phyloP scores from a whole-genome alignment of 2,797 vertebrate genomes.

The Macropus fuliginosus region DNA sequence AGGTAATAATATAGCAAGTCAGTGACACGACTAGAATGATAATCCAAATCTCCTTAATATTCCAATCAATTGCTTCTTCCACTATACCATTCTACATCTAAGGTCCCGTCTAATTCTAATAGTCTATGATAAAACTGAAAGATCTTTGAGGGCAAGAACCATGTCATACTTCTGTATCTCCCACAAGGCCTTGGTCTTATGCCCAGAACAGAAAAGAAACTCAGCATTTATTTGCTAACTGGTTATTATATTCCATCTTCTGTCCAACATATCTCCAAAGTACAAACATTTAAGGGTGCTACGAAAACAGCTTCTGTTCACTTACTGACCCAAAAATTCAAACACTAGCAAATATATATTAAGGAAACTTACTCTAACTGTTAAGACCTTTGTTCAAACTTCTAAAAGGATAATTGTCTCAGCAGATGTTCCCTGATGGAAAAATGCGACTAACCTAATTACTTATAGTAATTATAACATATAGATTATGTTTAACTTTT shows the following conservation, averaged over 20 bases:
- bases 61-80: background rate
- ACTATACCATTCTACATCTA: background rate
- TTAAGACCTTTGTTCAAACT: slow-evolving; percentile 28
- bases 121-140: background rate
- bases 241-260: background rate
- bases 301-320: slow-evolving; percentile 55
- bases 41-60: background rate
- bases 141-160: background rate
- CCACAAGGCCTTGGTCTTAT: background rate
- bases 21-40: background rate
- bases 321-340: slow-evolving; percentile 43
- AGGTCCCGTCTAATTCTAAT: background rate
- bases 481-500: slow-evolving; percentile 55
- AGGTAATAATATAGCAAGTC: background rate
- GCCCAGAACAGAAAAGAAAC: background rate
- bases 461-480: background rate
- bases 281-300: background rate
- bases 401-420: slow-evolving; percentile 49
- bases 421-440: slow-evolving; percentile 53
- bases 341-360: slow-evolving; percentile 27
- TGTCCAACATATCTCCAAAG: background rate
- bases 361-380: slow-evolving; percentile 47
- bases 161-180: background rate
- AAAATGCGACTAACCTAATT: slow-evolving; percentile 63
- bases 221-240: background rate